Conservation (phyloP, 2,888 invertebrate genomes). For the Calliphora vomitoria region DNA sequence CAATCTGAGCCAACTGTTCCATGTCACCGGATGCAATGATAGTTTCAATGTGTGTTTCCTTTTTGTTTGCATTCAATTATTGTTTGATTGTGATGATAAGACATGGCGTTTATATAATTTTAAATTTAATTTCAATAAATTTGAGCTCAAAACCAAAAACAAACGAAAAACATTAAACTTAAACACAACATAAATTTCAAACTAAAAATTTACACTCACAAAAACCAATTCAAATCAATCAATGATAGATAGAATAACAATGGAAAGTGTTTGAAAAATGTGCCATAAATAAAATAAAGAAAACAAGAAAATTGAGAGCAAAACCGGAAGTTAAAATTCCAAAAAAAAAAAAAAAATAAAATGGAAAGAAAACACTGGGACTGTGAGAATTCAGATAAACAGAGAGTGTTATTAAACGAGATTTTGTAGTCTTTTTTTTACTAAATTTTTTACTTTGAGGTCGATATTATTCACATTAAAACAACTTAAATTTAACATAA, state of each 20-base stretch:
- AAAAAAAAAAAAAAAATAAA: slow-evolving; percentile 9
- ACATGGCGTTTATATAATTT: slow-evolving; percentile 61
- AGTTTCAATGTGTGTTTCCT: slow-evolving; percentile 88
- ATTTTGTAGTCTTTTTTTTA: not conserved
- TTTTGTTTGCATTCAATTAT: slow-evolving; percentile 72
- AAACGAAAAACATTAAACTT: not conserved
- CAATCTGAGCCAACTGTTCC: slow-evolving; percentile 95
- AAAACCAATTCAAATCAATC: slow-evolving; percentile 17
- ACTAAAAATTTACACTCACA: slow-evolving; percentile 8
- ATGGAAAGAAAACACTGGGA: slow-evolving; percentile 64
- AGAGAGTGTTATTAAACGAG: not conserved
- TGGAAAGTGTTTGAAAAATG: slow-evolving; percentile 39
- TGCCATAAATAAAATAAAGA: slow-evolving; percentile 7
- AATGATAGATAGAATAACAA: not conserved
- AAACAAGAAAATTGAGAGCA: not conserved
- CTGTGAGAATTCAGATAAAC: slow-evolving; percentile 37
- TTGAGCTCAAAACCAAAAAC: slow-evolving; percentile 23
- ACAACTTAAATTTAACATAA: not conserved
- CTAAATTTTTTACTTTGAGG: not conserved
- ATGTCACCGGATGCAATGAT: slow-evolving; percentile 91
- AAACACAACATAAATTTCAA: slow-evolving; percentile 50
- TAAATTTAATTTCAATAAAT: slow-evolving; percentile 31
- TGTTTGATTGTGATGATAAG: slow-evolving; percentile 57
- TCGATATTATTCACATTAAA: not conserved
- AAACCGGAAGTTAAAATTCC: not conserved